Percentiles rank a stretch among this genome's conserved stretches.
phyloP scores from a whole-genome alignment of 2,113 vertebrate species.

The Meriones unguiculatus region DNA sequence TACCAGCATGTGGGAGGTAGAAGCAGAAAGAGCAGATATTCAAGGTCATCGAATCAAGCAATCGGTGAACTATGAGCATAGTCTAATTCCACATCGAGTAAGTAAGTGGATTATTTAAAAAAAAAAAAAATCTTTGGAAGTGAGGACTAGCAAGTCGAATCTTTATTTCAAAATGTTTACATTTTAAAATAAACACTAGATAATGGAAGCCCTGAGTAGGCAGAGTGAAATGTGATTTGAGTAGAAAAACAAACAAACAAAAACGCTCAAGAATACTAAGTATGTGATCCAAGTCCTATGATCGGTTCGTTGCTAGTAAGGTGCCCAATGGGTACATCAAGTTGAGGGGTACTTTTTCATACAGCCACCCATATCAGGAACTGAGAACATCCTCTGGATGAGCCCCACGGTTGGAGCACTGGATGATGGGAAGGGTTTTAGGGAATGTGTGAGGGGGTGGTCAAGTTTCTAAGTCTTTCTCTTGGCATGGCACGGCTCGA shows the following conservation, averaged over 20 bases:
- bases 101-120: conserved; percentile 18
- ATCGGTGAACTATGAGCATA: neutral
- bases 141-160: neutral
- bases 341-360: neutral
- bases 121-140: neutral
- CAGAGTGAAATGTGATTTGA: neutral
- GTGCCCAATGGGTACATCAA: neutral
- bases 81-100: neutral
- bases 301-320: neutral
- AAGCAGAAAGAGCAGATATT: neutral
- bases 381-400: neutral
- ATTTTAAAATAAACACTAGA: conserved; percentile 9
- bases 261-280: neutral
- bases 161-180: neutral
- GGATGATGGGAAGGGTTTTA: neutral
- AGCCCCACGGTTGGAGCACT: neutral
- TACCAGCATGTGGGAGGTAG: neutral
- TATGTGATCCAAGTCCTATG: neutral
- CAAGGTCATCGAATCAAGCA: neutral
- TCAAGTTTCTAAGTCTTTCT: neutral
- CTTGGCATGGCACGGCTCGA: too few species aligned
- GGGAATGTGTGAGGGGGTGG: neutral
- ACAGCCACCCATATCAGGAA: neutral
- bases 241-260: neutral
- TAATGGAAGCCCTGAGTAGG: neutral